A percentile compares a stretch with the other conserved stretches of the same genome.
These are phyloP conservation scores for Hippoglossus hippoglossus DNA, from an alignment of 2,797 vertebrate genomes.

Conservation along the genomic window DNA sequence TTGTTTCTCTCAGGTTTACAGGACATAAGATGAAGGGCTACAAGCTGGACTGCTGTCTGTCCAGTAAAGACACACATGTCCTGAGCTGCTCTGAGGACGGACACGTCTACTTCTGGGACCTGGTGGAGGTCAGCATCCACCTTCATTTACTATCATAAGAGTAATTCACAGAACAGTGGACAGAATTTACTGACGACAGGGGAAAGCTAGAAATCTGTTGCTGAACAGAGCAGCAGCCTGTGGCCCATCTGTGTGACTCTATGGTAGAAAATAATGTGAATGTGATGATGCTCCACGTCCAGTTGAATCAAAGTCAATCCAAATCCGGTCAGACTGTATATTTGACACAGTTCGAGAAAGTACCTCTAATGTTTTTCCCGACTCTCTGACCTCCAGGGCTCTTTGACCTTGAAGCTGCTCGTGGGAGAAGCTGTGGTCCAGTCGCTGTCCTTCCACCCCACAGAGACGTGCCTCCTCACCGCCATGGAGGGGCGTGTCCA, in stretches of 20 bases:
- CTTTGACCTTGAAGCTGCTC: constrained; percentile 83
- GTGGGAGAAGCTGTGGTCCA: constrained; percentile 90
- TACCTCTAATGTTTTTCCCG: not conserved
- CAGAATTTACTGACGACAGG: not conserved
- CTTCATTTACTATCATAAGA: no score
- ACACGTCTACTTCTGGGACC: constrained; percentile 91
- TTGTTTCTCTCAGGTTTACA: constrained; percentile 81
- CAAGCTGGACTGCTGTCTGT: constrained; percentile 94
- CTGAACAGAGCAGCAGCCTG: no score
- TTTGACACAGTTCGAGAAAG: no score
- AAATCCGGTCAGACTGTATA: no score
- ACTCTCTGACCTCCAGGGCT: constrained; percentile 80
- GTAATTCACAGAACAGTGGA: no score
- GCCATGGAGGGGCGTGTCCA: constrained; percentile 88
- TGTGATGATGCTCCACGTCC: no score
- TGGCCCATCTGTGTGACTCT: no score
- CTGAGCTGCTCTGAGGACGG: constrained; percentile 95
- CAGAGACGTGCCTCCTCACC: constrained; percentile 86
- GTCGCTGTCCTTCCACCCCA: constrained; percentile 91
- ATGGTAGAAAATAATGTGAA: no score
- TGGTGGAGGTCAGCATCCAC: constrained; percentile 79
- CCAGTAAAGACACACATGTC: constrained; percentile 90
- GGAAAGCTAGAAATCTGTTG: no score
- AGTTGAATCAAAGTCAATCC: no score
- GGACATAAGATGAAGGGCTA: constrained; percentile 93